Base-by-base conservation (phyloP, 2,888 invertebrate genomes). In the Clepsis dumicolana region DNA sequence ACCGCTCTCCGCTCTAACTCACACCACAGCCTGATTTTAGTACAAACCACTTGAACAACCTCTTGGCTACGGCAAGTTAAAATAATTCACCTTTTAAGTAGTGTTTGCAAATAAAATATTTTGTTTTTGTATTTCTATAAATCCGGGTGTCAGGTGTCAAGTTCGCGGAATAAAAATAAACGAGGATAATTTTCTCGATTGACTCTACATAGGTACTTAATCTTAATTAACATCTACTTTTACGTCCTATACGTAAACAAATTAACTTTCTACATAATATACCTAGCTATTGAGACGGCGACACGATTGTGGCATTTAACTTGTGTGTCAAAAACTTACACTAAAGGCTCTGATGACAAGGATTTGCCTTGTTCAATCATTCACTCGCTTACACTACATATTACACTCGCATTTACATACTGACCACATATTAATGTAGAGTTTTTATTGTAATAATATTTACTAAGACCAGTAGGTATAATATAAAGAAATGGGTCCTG, bases 81-180 rank as follows among this genome's bases (percentile, higher is more conserved):
- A 68, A 53, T 68, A 59, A 64, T 68, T 64, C 59, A 64, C 64
- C 68, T 68, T 59, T 57, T 44, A 21, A 68, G 68, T 59, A 52
- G 18, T 35, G 35, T 44, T 68, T 35, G 68, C 63, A 53, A 59
- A 68, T 64, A 68, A 63, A 57, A 57, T 63, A 52, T 10, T 52
- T 53, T 56, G 29, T 50, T 35, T 27, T 50, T 32, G 29, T 63
- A 29, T 41, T 38, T 38, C 27, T 41, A 29, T 41, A 63, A 68
- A 68, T 68, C 68, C 68, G 68, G 68, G 57, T 68, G 48, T 41
- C 18, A 60, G 4, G 10, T 44, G 41, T 16, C 57, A 2, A 32
- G 14, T 35, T 16, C 35, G 57, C 35, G 21, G 35, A 24, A 24
- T 5, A 41, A n/a, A 32, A 59, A 21, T n/a, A 59, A 24, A 27